Conservation (phyloP, 2,797 vertebrate species). For the Karalla daura region DNA sequence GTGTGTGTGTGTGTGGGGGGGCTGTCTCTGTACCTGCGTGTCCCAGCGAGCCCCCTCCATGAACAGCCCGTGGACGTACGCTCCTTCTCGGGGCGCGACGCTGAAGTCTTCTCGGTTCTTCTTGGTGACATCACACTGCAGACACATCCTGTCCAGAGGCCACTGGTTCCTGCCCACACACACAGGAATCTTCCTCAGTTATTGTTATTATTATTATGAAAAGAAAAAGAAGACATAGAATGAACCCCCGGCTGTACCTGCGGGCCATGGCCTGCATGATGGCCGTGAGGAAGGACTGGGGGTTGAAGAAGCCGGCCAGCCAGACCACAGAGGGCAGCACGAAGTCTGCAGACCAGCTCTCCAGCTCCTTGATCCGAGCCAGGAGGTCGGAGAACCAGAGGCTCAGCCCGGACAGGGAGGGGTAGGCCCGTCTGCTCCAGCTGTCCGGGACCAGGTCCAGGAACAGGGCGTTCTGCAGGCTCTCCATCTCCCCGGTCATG, state of each 20-base stretch:
- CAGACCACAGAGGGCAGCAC: slow-evolving; percentile 88
- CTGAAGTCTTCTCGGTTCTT: slow-evolving; percentile 90
- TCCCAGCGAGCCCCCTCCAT: slow-evolving; percentile 98
- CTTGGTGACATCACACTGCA: slow-evolving; percentile 95
- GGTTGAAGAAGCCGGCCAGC: slow-evolving; percentile 96
- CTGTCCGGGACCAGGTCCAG: slow-evolving; percentile 88
- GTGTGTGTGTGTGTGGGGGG: too few relatives aligned
- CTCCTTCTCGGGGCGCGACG: slow-evolving; percentile 90
- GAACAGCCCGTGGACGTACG: slow-evolving; percentile 91
- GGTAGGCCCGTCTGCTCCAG: slow-evolving; percentile 91
- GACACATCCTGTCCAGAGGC: slow-evolving; percentile 93
- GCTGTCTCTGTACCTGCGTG: slow-evolving; percentile 81
- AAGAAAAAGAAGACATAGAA: too few relatives aligned
- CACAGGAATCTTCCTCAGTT: too few relatives aligned
- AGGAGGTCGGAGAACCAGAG: slow-evolving; percentile 93
- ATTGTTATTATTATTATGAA: too few relatives aligned
- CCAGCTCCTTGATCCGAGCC: slow-evolving; percentile 91
- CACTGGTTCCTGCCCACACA: slow-evolving; percentile 84
- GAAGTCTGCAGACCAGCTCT: slow-evolving; percentile 91
- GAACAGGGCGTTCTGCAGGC: slow-evolving; percentile 89
- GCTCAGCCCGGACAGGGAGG: slow-evolving; percentile 88
- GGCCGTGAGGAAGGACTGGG: slow-evolving; percentile 95
- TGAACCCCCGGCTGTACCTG: slow-evolving; percentile 52
- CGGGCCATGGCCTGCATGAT: slow-evolving; percentile 91
- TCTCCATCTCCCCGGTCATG: slow-evolving; percentile 95